These are phyloP conservation scores for Eulemur macaco DNA, from an alignment of 2,113 vertebrate species.

Conservation along the genomic window DNA sequence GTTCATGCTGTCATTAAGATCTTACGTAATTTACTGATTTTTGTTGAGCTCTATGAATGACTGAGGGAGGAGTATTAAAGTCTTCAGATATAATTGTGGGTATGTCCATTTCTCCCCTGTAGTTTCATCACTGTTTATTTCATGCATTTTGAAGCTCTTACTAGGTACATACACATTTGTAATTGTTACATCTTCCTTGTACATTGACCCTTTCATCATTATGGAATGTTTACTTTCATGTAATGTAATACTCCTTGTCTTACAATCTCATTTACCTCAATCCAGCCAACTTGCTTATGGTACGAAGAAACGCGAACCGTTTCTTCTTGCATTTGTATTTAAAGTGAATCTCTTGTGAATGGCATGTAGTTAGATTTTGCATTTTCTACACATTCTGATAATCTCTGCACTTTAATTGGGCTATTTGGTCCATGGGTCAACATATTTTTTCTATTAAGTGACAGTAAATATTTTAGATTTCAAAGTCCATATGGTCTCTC, in stretches of 20 bases:
- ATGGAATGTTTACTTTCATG: background rate
- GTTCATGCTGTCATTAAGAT: background rate
- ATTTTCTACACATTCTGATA: background rate
- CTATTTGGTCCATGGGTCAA: background rate
- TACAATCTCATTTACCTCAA: background rate
- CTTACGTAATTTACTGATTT: background rate
- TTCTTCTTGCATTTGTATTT: background rate
- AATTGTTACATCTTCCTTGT: background rate
- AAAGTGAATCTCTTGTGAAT: background rate
- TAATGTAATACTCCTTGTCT: background rate
- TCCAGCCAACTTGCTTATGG: background rate
- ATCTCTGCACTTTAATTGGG: background rate
- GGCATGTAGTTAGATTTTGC: background rate
- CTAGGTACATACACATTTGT: background rate
- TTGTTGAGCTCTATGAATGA: background rate
- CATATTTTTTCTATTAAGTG: background rate
- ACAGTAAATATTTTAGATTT: background rate
- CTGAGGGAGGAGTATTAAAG: background rate
- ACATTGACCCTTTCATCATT: background rate
- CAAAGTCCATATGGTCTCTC: background rate
- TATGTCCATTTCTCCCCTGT: background rate
- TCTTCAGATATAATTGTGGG: background rate
- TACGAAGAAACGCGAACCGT: background rate
- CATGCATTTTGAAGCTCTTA: background rate
- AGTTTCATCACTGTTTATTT: background rate